Base-by-base conservation (phyloP, 2,113 vertebrate genomes). In the Sialia sialis region DNA sequence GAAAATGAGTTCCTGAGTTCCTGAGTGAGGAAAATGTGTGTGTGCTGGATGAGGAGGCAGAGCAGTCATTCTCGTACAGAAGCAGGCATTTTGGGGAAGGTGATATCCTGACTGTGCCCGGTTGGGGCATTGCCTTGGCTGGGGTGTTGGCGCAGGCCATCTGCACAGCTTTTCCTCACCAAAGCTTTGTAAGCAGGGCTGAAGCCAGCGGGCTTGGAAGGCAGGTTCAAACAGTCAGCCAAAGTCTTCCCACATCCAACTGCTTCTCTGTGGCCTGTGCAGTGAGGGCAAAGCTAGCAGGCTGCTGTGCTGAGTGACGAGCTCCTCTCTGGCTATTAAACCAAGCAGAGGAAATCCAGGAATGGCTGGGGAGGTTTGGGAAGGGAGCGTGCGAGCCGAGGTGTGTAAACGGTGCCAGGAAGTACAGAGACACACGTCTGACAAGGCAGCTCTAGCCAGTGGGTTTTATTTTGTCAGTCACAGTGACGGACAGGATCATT, bases 121-220 rank as follows among this genome's bases (percentile, higher is more conserved):
- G 34, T 0, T 6, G 83, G 56, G 59, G 72, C 49, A 7, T 23
- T 4, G 39, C 59, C 54, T 38, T 1, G 13, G 34, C 41, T 1
- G 10, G 4, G 51, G 46, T 58, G 9, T 6, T 21, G 20, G 66
- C 0, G 0, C 34, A 48, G 44, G 44, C 83, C 0, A 0, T 6
- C 0, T 3, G 43, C 43, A 26, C 48, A 10, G 34, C 46, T 26
- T 18, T 23, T 11, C 43, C 43, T 44, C 49, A 7, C 36, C 8
- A 11, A 32, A 36, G 5, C 62, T 48, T 30, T 7, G 15, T 9
- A 66, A 6, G 7, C 16, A 1, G 34, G 39, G 58, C 48, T 41
- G 48, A 51, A 75, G 67, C n/a, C 60, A 54, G 41, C 2, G 0
- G 59, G 14, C 32, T 62, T 4, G 15, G 26, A 39, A 81, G 55